A percentile compares a stretch with the other conserved stretches of the same genome.
phyloP scores from a whole-genome alignment of 1,140 invertebrate species.

The Hylaeus volcanicus region DNA sequence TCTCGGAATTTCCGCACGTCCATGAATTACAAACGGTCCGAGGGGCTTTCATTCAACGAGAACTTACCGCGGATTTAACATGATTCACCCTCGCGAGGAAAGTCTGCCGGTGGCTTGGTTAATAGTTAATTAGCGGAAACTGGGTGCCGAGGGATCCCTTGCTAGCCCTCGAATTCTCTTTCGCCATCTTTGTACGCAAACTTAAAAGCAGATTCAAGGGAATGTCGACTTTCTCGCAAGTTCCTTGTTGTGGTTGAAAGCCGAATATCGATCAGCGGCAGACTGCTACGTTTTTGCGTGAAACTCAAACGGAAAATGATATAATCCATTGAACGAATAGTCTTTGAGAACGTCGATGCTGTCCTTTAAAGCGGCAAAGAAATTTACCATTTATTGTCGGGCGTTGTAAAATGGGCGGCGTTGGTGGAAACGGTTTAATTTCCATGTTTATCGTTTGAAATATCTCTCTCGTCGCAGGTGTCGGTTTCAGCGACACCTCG shows the following conservation, averaged over 20 bases:
- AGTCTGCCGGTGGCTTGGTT: slow-evolving; percentile 33
- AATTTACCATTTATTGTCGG: no score
- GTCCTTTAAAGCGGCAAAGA: no score
- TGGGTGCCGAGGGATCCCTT: slow-evolving; percentile 11
- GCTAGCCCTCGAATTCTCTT: not conserved
- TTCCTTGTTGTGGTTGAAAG: not conserved
- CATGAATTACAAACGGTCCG: slow-evolving; percentile 36
- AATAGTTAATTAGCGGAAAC: slow-evolving; percentile 52
- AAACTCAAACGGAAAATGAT: not conserved
- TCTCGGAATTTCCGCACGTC: not conserved
- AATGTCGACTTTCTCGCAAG: not conserved
- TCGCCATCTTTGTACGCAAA: not conserved
- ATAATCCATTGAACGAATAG: no score
- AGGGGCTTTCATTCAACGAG: slow-evolving; percentile 16
- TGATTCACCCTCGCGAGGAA: slow-evolving; percentile 36
- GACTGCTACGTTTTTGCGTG: not conserved
- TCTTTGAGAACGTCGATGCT: no score
- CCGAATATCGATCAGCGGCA: not conserved
- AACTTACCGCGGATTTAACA: slow-evolving; percentile 44
- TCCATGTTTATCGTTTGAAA: no score
- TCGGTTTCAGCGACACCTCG: not conserved
- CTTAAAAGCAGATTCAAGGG: not conserved
- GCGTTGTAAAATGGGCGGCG: no score
- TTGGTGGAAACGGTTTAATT: no score
- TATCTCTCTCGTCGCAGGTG: not conserved